These are phyloP conservation scores for Ips typographus DNA, from an alignment of 1,140 invertebrate genomes.

Conservation along the genomic window DNA sequence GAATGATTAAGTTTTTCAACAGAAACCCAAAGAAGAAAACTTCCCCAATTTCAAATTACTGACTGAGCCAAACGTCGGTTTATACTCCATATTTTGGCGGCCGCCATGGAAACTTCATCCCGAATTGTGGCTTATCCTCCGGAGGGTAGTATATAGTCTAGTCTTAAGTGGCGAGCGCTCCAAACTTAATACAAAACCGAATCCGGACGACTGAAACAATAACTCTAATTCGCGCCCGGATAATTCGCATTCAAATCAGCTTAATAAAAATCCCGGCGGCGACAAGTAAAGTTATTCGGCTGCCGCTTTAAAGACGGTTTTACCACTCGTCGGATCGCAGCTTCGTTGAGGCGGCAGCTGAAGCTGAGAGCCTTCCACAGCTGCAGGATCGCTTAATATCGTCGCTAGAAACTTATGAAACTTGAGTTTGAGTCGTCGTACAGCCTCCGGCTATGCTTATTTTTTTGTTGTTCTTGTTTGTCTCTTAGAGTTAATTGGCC, in stretches of 20 bases:
- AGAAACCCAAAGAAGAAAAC: too few species aligned
- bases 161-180: background rate
- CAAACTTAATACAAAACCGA: background rate
- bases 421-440: background rate
- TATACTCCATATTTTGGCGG: too few species aligned
- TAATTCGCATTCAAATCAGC: slow-evolving; percentile 16
- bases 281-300: slow-evolving; percentile 13
- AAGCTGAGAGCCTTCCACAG: slow-evolving; percentile 3
- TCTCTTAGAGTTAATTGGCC: too few species aligned
- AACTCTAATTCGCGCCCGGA: background rate
- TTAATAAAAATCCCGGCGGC: slow-evolving; percentile 13
- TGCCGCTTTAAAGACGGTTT: slow-evolving; percentile 7
- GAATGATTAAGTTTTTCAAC: too few species aligned
- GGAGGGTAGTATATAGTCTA: too few species aligned
- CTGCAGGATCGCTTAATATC: slow-evolving; percentile 17
- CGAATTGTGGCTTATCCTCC: too few species aligned
- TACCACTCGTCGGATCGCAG: slow-evolving; percentile 1
- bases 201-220: background rate
- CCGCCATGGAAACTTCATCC: too few species aligned
- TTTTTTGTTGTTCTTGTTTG: too few species aligned
- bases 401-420: slow-evolving; percentile 2
- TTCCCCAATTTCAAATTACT: too few species aligned
- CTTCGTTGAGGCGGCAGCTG: slow-evolving; percentile 5
- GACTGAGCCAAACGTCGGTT: too few species aligned
- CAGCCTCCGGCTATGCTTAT: too few species aligned